Conservation (phyloP, 2,888 invertebrate genomes). For the Eupeodes latifasciatus region DNA sequence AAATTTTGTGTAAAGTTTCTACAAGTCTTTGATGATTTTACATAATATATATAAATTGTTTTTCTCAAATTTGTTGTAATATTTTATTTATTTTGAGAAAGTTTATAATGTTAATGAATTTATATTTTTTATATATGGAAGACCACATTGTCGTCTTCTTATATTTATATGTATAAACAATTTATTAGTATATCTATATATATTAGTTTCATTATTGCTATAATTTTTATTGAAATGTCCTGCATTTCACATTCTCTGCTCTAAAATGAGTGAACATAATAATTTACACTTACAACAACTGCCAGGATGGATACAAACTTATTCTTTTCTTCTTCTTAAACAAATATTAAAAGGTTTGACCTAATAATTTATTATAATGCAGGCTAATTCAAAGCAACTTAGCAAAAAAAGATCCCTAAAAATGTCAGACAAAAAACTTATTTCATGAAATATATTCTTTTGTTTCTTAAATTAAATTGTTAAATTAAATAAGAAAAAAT, state of each 20-base stretch:
- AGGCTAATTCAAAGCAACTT: conserved; percentile 59
- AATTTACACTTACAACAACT: conserved; percentile 50
- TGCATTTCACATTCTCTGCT: conserved; percentile 56
- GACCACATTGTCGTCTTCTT: conserved; percentile 66
- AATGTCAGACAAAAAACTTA: conserved; percentile 66
- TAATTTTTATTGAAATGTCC: conserved; percentile 64
- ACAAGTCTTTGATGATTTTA: conserved; percentile 64
- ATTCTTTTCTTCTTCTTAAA: conserved; percentile 5
- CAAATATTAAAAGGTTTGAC: neutral
- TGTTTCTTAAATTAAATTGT: neutral
- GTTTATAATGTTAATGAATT: conserved; percentile 33
- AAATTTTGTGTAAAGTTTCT: conserved; percentile 61
- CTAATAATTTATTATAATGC: conserved; percentile 11
- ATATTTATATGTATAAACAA: conserved; percentile 28
- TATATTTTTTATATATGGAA: conserved; percentile 50
- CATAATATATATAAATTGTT: conserved; percentile 32
- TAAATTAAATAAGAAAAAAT: conserved; percentile 5
- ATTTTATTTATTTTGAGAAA: conserved; percentile 45
- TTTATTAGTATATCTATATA: neutral
- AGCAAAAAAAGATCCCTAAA: conserved; percentile 73
- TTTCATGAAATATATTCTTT: neutral
- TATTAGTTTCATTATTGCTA: conserved; percentile 53
- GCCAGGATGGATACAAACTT: conserved; percentile 61
- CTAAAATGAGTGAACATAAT: conserved; percentile 19
- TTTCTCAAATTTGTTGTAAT: conserved; percentile 55